Conservation (phyloP, 2,113 vertebrate species). For the Blennius ocellaris region DNA sequence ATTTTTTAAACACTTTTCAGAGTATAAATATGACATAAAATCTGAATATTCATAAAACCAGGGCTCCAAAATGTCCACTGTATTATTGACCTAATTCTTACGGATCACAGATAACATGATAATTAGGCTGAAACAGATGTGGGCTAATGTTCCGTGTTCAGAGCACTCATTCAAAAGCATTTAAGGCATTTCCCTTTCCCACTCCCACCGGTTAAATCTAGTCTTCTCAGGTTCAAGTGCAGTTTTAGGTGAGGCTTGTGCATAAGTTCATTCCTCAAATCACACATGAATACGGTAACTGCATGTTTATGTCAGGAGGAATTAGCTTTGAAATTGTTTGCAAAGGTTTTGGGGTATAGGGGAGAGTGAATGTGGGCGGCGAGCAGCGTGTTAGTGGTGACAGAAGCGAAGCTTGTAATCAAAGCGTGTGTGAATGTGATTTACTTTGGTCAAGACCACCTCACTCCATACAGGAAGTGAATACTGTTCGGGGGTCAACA, state of each 20-base stretch:
- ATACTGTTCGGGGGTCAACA: constrained; percentile 68
- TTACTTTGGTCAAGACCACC: constrained; percentile 61
- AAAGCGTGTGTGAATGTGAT: constrained; percentile 57
- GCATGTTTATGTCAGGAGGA: constrained; percentile 68
- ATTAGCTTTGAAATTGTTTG: constrained; percentile 73
- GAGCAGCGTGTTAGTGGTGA: constrained; percentile 34
- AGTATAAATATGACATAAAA: constrained; percentile 54
- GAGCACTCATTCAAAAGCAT: constrained; percentile 47
- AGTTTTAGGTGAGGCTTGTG: constrained; percentile 43
- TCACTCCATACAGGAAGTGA: constrained; percentile 69
- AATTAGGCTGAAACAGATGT: constrained; percentile 53
- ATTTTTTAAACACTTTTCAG: constrained; percentile 33
- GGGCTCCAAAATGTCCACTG: constrained; percentile 11
- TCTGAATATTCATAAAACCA: constrained; percentile 56
- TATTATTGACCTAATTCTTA: constrained; percentile 48
- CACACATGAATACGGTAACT: constrained; percentile 68
- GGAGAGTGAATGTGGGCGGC: no score
- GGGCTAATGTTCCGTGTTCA: constrained; percentile 46
- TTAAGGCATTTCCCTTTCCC: constrained; percentile 57
- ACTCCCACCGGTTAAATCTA: constrained; percentile 33
- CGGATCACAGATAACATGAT: constrained; percentile 59
- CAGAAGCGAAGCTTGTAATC: constrained; percentile 64
- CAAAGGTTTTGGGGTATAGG: not conserved
- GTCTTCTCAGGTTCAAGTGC: constrained; percentile 52
- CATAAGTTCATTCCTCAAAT: constrained; percentile 64